Conservation (phyloP, 2,797 vertebrate species). For the Enoplosus armatus region DNA sequence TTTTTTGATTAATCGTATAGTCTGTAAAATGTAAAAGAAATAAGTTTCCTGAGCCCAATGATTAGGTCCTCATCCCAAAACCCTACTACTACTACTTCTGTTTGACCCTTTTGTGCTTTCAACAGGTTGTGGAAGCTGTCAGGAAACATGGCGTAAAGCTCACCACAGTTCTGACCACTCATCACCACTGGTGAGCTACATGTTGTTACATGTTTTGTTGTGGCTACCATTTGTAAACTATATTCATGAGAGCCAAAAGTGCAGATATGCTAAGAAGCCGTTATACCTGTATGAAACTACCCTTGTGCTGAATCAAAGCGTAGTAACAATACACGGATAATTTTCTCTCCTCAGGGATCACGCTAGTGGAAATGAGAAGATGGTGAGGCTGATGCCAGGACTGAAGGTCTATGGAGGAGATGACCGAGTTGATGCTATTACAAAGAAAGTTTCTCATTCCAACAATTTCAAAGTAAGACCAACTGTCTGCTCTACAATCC, state of each 20-base stretch:
- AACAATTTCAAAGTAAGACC: slow-evolving; percentile 90
- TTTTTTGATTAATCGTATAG: background rate
- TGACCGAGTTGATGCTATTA: slow-evolving; percentile 91
- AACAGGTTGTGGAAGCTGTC: slow-evolving; percentile 92
- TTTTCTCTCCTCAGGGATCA: slow-evolving; percentile 90
- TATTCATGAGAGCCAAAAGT: background rate
- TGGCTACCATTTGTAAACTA: background rate
- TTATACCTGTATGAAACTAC: background rate
- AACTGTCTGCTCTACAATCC: background rate
- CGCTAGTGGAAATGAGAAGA: slow-evolving; percentile 96
- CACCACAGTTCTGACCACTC: slow-evolving; percentile 95
- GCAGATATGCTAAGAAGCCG: background rate
- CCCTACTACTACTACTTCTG: no score
- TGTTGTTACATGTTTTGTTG: slow-evolving; percentile 1
- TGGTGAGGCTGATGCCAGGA: slow-evolving; percentile 90
- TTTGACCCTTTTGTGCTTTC: slow-evolving; percentile 20
- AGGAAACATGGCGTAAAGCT: slow-evolving; percentile 92
- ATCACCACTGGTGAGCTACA: slow-evolving; percentile 95
- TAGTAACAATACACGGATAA: background rate
- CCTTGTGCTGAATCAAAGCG: background rate
- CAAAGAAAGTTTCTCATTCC: slow-evolving; percentile 92
- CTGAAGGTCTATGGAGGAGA: slow-evolving; percentile 94
- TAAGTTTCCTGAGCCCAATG: no score
- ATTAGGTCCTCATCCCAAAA: no score
- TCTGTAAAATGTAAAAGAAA: background rate